phyloP scores from a whole-genome alignment of 2,888 invertebrate species.

The Stictocephala bisonia region DNA sequence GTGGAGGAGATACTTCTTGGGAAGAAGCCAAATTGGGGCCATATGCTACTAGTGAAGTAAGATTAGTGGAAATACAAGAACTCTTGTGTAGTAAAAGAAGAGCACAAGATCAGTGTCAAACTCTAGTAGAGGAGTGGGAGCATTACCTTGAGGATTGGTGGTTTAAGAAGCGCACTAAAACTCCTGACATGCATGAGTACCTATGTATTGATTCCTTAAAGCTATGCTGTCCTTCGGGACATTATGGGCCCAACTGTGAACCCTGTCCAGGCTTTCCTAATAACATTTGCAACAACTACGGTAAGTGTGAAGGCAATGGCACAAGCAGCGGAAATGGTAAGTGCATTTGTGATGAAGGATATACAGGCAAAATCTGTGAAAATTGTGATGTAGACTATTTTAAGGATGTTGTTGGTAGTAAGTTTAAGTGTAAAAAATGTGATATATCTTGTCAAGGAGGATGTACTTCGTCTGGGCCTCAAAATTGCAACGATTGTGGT shows the following conservation, averaged over 20 bases:
- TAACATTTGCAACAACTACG: conserved; percentile 83
- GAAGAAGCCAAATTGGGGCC: conserved; percentile 87
- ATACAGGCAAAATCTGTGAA: conserved; percentile 81
- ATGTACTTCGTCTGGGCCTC: conserved; percentile 80
- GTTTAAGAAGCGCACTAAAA: conserved; percentile 73
- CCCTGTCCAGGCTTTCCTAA: conserved; percentile 81
- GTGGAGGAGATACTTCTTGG: conserved; percentile 94
- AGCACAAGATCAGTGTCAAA: conserved; percentile 80
- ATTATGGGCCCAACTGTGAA: conserved; percentile 84
- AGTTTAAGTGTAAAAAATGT: conserved; percentile 81
- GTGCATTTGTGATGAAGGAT: conserved; percentile 88
- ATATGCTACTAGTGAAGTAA: conserved; percentile 88
- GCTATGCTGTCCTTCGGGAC: conserved; percentile 86
- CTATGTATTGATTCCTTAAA: conserved; percentile 82
- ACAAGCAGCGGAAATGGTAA: conserved; percentile 93
- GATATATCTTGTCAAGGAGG: conserved; percentile 81
- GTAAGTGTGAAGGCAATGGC: conserved; percentile 87
- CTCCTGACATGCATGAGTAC: conserved; percentile 74
- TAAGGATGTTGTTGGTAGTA: conserved; percentile 77
- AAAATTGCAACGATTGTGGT: conserved; percentile 75
- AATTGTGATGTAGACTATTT: conserved; percentile 81
- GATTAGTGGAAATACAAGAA: conserved; percentile 92
- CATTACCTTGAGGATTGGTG: conserved; percentile 90
- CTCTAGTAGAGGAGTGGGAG: conserved; percentile 86
- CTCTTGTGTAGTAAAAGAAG: conserved; percentile 81